A percentile compares a stretch with the other conserved stretches of the same genome.
Conservation (phyloP, 2,888 invertebrate species). For the Apotomis betuletana region DNA sequence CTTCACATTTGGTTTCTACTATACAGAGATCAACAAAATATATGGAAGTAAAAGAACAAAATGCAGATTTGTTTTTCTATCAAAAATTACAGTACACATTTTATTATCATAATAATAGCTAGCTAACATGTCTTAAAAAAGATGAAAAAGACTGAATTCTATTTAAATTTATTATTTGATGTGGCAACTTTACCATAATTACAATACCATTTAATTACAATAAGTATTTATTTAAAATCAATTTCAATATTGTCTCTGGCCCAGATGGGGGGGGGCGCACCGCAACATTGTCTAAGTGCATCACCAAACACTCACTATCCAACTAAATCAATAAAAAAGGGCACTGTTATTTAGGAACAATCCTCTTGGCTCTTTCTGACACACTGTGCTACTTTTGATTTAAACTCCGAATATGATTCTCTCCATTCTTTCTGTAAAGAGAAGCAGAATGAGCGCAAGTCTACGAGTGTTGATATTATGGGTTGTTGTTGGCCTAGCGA, state of each 20-base stretch:
- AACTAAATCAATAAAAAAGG: slow-evolving; percentile 79
- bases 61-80: slow-evolving; percentile 80
- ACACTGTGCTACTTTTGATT: slow-evolving; percentile 98
- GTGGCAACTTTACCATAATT: slow-evolving; percentile 81
- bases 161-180: slow-evolving; percentile 78
- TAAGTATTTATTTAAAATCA: slow-evolving; percentile 81
- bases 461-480: slow-evolving; percentile 75
- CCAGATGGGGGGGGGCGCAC: slow-evolving; percentile 64
- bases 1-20: slow-evolving; percentile 73
- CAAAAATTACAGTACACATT: slow-evolving; percentile 80
- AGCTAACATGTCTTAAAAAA: slow-evolving; percentile 82
- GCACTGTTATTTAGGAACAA: slow-evolving; percentile 91
- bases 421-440: slow-evolving; percentile 98
- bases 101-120: slow-evolving; percentile 80
- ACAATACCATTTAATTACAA: slow-evolving; percentile 82
- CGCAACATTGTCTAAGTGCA: slow-evolving; percentile 64
- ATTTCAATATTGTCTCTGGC: slow-evolving; percentile 83
- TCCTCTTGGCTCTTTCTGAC: slow-evolving; percentile 99
- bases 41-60: slow-evolving; percentile 64
- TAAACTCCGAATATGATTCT: slow-evolving; percentile 98
- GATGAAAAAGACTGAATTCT: slow-evolving; percentile 81
- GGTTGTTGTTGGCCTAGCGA: slow-evolving; percentile 59
- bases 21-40: slow-evolving; percentile 75
- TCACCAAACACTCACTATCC: slow-evolving; percentile 80
- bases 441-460: slow-evolving; percentile 80